Evolutionary conservation across 2,888 invertebrate species (phyloP).

Genomic region (Drosophila picticornis): DNA sequence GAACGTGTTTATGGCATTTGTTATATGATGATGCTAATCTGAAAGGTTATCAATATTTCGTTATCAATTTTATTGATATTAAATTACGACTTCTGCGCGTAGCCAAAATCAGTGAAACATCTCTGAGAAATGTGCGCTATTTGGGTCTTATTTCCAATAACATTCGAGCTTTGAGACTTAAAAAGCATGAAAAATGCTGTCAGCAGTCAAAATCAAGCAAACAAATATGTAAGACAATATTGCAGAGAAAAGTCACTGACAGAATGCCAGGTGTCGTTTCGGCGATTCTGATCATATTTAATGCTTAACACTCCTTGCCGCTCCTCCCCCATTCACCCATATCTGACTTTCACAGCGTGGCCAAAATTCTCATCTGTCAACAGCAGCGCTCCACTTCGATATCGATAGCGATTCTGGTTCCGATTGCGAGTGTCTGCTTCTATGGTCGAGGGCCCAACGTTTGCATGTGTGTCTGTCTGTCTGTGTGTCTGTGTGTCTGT

Average conservation of each 20-base stretch:
- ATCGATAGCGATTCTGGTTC: conserved; percentile 18
- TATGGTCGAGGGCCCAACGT: neutral
- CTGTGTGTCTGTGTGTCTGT: conserved; percentile 14
- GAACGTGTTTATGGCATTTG: neutral
- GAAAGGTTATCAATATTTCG: neutral
- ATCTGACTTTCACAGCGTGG: conserved; percentile 18
- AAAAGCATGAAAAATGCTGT: conserved; percentile 16
- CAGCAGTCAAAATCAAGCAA: conserved; percentile 10
- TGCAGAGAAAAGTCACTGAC: neutral
- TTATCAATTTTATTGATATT: neutral
- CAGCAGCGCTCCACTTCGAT: conserved; percentile 23
- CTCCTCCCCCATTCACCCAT: neutral
- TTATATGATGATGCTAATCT: neutral
- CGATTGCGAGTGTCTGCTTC: conserved; percentile 7
- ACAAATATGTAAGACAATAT: conserved; percentile 20
- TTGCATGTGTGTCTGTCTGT: neutral
- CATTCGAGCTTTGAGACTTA: neutral
- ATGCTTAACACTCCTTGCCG: conserved; percentile 32
- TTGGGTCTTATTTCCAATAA: neutral
- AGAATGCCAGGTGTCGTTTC: conserved; percentile 36
- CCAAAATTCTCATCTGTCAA: conserved; percentile 55
- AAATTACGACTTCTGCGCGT: neutral
- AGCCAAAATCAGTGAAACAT: neutral
- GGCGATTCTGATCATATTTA: conserved; percentile 60
- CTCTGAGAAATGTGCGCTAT: neutral